Evolutionary conservation across 2,888 invertebrate genomes (phyloP).

Genomic region (Drosophila trichaetosa): DNA sequence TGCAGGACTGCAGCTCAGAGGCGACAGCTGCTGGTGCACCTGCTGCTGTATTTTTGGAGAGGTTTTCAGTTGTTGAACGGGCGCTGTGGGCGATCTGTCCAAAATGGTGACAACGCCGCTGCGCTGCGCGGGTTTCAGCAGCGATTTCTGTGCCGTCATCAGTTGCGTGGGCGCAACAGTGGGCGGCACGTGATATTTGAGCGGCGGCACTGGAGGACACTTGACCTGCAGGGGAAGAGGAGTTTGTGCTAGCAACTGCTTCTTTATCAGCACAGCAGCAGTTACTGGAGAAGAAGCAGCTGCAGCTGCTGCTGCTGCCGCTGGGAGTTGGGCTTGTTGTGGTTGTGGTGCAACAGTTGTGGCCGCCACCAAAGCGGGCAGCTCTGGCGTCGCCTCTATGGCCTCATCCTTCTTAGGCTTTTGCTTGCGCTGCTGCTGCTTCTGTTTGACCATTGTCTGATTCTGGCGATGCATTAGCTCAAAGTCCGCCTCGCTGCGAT

Average conservation of each 20-base stretch:
- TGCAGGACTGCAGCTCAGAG: conserved; percentile 38
- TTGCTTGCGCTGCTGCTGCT: conserved; percentile 77
- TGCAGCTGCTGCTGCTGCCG: conserved; percentile 20
- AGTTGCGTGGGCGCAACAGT: conserved; percentile 22
- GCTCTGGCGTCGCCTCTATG: conserved; percentile 25
- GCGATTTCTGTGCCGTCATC: conserved; percentile 68
- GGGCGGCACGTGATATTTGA: conserved; percentile 80
- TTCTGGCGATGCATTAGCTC: conserved; percentile 89
- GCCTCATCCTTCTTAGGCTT: conserved; percentile 55
- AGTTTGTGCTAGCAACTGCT: conserved; percentile 45
- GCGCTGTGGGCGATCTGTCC: conserved; percentile 36
- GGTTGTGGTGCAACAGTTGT: conserved; percentile 40
- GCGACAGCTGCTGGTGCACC: conserved; percentile 15
- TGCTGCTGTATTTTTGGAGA: conserved; percentile 32
- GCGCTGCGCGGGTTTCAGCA: conserved; percentile 67
- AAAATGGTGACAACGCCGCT: conserved; percentile 49
- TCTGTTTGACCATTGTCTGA: conserved; percentile 87
- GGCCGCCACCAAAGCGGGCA: conserved; percentile 81
- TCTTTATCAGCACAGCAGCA: conserved; percentile 39
- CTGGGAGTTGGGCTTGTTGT: conserved; percentile 1
- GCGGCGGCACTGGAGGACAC: conserved; percentile 80
- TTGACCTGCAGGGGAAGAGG: conserved; percentile 55
- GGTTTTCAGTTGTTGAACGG: conserved; percentile 37
- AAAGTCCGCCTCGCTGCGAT: conserved; percentile 87
- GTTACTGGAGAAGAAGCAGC: conserved; percentile 15